Evolutionary conservation across 2,797 vertebrate species (phyloP).

Genomic region (Orientallactaga sibirica): DNA sequence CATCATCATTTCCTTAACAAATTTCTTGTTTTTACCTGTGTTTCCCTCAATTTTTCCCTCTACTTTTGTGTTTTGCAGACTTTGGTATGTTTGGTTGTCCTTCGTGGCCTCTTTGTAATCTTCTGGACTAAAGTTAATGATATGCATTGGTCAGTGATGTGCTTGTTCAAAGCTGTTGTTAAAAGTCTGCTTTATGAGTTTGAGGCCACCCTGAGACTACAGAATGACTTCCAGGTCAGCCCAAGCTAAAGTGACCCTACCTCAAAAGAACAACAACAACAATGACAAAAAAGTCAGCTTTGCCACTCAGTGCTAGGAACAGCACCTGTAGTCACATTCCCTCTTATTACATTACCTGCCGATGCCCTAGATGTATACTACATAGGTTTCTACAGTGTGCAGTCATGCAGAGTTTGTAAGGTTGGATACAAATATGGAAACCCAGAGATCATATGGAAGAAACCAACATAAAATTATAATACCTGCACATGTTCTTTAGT

Average conservation of each 20-base stretch:
- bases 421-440: constrained; percentile 72
- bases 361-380: constrained; percentile 26
- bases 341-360: constrained; percentile 34
- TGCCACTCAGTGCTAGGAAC: constrained; percentile 31
- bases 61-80: not conserved
- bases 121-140: not conserved
- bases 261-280: too few species aligned
- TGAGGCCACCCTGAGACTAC: too few species aligned
- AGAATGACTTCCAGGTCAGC: too few species aligned
- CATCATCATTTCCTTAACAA: not conserved
- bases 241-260: too few species aligned
- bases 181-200: constrained; percentile 3
- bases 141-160: not conserved
- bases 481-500: constrained; percentile 60
- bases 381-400: not conserved
- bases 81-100: too few species aligned
- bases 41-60: not conserved
- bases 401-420: constrained; percentile 33
- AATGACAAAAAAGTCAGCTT: constrained; percentile 8
- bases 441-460: constrained; percentile 54
- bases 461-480: constrained; percentile 42
- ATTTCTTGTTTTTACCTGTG: not conserved
- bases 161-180: constrained; percentile 57
- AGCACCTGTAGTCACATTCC: not conserved
- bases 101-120: not conserved